Evolutionary conservation across 2,113 vertebrate genomes (phyloP), one percentile per base, ranked within the genome.

Genomic region (Laterallus jamaicensis): DNA sequence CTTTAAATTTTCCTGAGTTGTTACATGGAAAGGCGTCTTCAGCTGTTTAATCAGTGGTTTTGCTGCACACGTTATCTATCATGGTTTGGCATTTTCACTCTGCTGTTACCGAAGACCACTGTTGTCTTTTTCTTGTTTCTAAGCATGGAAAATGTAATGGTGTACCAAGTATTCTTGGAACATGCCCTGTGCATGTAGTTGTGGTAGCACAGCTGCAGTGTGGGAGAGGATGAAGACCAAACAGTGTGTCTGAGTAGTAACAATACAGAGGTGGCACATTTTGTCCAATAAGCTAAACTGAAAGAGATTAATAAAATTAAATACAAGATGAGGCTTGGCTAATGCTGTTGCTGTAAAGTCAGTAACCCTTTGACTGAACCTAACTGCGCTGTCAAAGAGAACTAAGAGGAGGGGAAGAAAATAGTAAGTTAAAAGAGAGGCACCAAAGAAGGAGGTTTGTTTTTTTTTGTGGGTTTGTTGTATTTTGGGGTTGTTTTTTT

Each of bases 21-120:
- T 56, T 76, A 3, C 6, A 4, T 2, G 12, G 21, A 32, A 69
- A 42, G 7, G 1, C 26, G 15, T 52, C 4, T 39, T n/a, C 14
- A 54, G 19, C 32, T 71, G 15, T 35, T 85, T 22, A 42, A 1
- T 49, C 12, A 13, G 5, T 11, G 3, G 25, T 75, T 93, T 42
- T 82, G 17, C 40, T 74, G 17, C 8, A 12, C 9, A 8, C 2
- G 0, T 40, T 24, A 3, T 0, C 37, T 28, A 4, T 8, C 6
- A 2, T 22, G 22, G 5, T 55, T 69, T 49, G n/a, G 3, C 76
- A 25, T 52, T 50, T 71, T 70, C 22, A 21, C 22, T 5, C 28
- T 40, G 2, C 49, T 58, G 37, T 85, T 92, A 44, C 11, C 47
- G 24, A 59, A 59, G 7, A 47, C 5, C 9, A 1, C n/a, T 64